Percentiles rank a stretch among this genome's conserved stretches.
These are phyloP conservation scores for Vidua macroura DNA, from an alignment of 2,113 vertebrate genomes.

Conservation along the genomic window DNA sequence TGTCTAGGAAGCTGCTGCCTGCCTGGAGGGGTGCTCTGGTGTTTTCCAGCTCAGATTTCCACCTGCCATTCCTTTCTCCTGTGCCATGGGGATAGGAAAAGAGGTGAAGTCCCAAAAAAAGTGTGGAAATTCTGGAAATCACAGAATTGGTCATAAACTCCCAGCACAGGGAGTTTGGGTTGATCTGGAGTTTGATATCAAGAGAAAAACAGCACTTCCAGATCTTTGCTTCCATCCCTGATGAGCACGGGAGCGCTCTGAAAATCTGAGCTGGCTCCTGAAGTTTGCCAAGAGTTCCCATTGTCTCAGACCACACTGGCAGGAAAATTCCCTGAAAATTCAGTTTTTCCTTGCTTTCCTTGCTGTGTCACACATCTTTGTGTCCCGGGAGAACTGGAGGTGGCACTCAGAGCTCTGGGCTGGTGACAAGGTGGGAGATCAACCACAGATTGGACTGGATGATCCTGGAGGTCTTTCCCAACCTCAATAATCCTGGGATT, in stretches of 20 bases:
- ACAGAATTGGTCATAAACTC: not conserved
- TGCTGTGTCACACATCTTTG: not conserved
- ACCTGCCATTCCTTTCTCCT: not conserved
- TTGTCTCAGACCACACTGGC: not conserved
- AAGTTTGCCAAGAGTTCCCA: not conserved
- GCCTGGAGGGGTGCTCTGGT: not conserved
- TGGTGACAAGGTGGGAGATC: no score
- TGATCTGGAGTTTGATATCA: not conserved
- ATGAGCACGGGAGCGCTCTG: not conserved
- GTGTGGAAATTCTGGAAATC: conserved; percentile 5
- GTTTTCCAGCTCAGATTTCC: not conserved
- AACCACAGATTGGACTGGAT: not conserved
- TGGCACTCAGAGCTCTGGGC: not conserved
- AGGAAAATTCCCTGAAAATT: not conserved
- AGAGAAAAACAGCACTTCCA: not conserved
- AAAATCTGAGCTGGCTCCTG: not conserved
- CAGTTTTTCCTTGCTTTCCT: not conserved
- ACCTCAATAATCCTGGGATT: not conserved
- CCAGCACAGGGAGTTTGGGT: not conserved
- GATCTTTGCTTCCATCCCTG: not conserved
- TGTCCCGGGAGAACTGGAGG: not conserved
- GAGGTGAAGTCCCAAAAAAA: not conserved
- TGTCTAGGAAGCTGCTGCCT: not conserved
- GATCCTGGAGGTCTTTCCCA: not conserved
- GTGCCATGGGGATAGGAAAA: not conserved